phyloP scores from a whole-genome alignment of 2,113 vertebrate genomes.

The Cephalopterus ornatus region DNA sequence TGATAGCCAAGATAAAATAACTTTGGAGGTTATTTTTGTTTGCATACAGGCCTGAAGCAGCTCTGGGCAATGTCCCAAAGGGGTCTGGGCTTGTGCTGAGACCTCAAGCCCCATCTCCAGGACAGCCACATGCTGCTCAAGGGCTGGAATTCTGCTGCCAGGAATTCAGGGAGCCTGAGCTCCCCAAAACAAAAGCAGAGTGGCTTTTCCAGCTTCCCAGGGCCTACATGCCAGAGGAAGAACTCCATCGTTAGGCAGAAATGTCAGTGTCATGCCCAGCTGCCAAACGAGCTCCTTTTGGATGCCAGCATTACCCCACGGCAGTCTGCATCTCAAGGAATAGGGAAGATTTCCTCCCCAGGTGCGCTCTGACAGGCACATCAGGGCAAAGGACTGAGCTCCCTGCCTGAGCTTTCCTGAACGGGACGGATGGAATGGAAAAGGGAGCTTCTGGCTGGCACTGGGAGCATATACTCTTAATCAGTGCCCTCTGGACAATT shows the following conservation, averaged over 20 bases:
- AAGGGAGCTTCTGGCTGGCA: background rate
- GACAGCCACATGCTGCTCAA: background rate
- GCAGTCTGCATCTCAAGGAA: background rate
- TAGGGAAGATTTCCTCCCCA: background rate
- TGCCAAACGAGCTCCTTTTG: background rate
- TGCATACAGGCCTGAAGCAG: background rate
- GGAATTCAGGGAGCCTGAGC: background rate
- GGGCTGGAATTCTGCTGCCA: background rate
- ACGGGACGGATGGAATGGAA: background rate
- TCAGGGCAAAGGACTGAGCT: background rate
- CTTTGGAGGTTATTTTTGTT: background rate
- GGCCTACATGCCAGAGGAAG: background rate
- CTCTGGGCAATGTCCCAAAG: background rate
- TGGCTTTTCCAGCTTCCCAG: background rate
- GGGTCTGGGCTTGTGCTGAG: background rate
- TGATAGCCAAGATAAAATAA: background rate
- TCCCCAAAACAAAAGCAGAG: background rate
- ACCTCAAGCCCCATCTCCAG: background rate
- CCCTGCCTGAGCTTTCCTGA: background rate
- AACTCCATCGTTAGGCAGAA: background rate
- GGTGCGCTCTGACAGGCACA: background rate
- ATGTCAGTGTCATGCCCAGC: fast-evolving
- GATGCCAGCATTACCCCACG: background rate
- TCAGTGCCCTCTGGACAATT: background rate
- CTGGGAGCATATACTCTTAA: background rate